Evolutionary conservation across 2,888 invertebrate species (phyloP), one percentile per base, ranked within the genome.

Genomic region (Drosophila trichaetosa): DNA sequence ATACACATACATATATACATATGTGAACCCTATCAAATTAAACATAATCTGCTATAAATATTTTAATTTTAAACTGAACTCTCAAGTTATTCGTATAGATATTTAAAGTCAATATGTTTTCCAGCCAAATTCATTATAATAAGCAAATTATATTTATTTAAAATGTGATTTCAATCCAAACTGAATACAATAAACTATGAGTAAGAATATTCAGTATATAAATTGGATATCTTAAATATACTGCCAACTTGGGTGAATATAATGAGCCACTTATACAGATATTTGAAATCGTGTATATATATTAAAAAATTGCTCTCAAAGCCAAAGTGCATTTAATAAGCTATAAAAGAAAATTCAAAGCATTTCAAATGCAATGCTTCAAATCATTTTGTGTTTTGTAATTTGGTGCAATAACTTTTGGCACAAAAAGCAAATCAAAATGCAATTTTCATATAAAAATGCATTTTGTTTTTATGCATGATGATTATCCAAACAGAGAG

Each of bases 391-490:
- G 65, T 65, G 68, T 70, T 80, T 87, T 62, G 24, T 59, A 60
- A 61, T 79, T 68, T 80, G 7, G 36, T 57, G 68, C 63, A 67
- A 70, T 66, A 68, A 54, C 33, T 63, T 58, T 40, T 40, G 29
- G 53, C 46, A 49, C 42, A 52, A 27, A 66, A 53, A 58, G 53
- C 60, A 76, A 65, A 77, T 67, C 33, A 65, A 73, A 80, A 77
- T 73, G 63, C 51, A 60, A 83, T 82, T 75, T 59, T 72, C 71
- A 78, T 88, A 76, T 80, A 73, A 88, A 76, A 74, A 76, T 82
- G 64, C 75, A 80, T 76, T 67, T 69, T 48, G 69, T 57, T 53
- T 42, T 60, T 60, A 57, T 42, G 46, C 52, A 52, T 21, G 42
- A 40, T 31, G 40, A 54, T 16, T 52, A 33, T 13, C 10, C 33